A percentile compares a stretch with the other conserved stretches of the same genome.
phyloP scores from a whole-genome alignment of 2,113 vertebrate species.

The Stigmatopora argus region DNA sequence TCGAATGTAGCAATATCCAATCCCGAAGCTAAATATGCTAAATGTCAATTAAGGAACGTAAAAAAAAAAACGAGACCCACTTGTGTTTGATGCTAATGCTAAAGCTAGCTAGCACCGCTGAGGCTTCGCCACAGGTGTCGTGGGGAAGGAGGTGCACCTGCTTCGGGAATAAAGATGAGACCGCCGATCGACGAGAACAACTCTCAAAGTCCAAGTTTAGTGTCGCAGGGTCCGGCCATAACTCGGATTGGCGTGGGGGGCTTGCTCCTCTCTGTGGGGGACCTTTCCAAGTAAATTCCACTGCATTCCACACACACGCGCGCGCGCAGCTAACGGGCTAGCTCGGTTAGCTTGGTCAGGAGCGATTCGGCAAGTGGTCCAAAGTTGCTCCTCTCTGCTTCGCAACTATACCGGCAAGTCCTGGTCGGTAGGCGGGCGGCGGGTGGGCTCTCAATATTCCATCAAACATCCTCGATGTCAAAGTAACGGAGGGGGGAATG shows the following conservation, averaged over 20 bases:
- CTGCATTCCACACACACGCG: constrained; percentile 16
- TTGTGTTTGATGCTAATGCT: constrained; percentile 11
- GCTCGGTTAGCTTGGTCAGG: constrained; percentile 36
- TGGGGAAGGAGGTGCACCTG: constrained; percentile 61
- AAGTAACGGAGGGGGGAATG: constrained; percentile 1
- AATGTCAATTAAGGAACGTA: not conserved
- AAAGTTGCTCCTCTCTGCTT: constrained; percentile 43
- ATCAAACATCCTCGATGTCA: not conserved
- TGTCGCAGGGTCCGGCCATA: not conserved
- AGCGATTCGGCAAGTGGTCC: constrained; percentile 14
- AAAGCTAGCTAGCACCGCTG: constrained; percentile 46
- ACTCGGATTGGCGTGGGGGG: not conserved
- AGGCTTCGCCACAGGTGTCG: constrained; percentile 58
- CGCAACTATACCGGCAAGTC: constrained; percentile 3
- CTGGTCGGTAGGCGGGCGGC: not conserved
- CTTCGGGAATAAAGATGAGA: constrained; percentile 11
- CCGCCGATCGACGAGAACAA: constrained; percentile 4
- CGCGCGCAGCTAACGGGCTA: constrained; percentile 28
- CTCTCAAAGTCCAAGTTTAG: not conserved
- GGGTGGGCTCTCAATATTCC: not conserved
- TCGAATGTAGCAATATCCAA: not conserved
- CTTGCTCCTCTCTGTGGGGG: not conserved
- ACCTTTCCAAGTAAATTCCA: not conserved
- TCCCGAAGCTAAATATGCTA: not conserved
- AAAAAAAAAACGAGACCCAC: not conserved